A percentile compares a stretch with the other conserved stretches of the same genome.
These are phyloP conservation scores for Yponomeuta malinellus DNA, from an alignment of 2,888 invertebrate species.

Conservation along the genomic window DNA sequence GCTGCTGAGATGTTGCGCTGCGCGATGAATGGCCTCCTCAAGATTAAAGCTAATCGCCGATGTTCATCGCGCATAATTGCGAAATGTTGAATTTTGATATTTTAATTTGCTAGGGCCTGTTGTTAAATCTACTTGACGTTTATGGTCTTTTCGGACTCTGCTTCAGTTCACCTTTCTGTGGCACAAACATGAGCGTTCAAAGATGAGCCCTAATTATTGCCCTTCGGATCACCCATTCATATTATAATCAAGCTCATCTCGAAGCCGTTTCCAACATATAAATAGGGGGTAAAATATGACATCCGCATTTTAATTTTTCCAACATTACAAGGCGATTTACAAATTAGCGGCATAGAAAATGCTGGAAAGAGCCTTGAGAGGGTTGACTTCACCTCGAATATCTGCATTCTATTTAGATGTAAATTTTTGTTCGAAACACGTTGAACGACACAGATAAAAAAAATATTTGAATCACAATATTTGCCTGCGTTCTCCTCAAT, in stretches of 20 bases:
- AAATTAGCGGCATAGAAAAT: conserved; percentile 74
- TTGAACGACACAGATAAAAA: conserved; percentile 61
- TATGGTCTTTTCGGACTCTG: not conserved
- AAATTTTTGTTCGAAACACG: conserved; percentile 58
- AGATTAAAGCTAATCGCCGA: conserved; percentile 66
- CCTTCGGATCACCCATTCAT: conserved; percentile 64
- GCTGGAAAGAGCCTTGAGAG: conserved; percentile 60
- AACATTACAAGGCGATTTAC: conserved; percentile 73
- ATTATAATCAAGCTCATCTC: conserved; percentile 63
- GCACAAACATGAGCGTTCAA: not conserved
- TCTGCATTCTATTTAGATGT: conserved; percentile 72
- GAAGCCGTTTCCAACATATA: conserved; percentile 58
- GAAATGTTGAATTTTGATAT: conserved; percentile 38
- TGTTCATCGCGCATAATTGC: conserved; percentile 40
- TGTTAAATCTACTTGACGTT: not conserved
- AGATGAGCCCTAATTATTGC: conserved; percentile 11
- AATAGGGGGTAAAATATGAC: conserved; percentile 72
- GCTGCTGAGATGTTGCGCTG: conserved; percentile 61
- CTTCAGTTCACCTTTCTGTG: not conserved
- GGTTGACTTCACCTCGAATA: conserved; percentile 67
- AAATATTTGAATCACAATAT: conserved; percentile 55
- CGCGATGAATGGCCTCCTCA: conserved; percentile 58
- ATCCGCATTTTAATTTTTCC: conserved; percentile 75
- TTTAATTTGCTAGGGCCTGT: conserved; percentile 7
- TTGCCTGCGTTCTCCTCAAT: conserved; percentile 47